Base-by-base conservation (phyloP, 2,113 vertebrate genomes). In the Podocnemis expansa region DNA sequence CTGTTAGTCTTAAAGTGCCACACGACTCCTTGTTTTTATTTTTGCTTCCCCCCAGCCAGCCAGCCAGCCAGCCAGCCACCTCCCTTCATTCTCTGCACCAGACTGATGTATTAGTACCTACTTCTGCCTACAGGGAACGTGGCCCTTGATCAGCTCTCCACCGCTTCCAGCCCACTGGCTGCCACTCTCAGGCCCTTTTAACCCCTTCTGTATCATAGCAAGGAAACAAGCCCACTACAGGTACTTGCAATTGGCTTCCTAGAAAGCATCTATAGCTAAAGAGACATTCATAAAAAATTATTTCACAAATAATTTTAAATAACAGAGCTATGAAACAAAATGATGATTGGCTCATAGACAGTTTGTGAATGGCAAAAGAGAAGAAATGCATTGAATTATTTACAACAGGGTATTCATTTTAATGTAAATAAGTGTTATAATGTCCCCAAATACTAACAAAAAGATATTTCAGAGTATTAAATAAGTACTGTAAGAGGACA, bases 361-460 rank as follows among this genome's bases (percentile, higher is more conserved):
- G 11, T 43, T 75, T 38, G 17, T 13, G 5, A 55, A 79, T 38
- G 43, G 17, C 49, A 4, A 19, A 38, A 38, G n/a, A 73, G 21
- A 38, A 73, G 34, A 58, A 84, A 95, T 41, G 47, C 78, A 93
- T 90, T 90, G 13, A 41, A 88, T 92, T 86, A 87, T 88, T 80
- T 87, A 63, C 38, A 75, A 51, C 52, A 38, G 90, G 88, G 45
- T 58, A 75, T 54, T 90, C 17, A 41, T 91, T 67, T 83, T 24
- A 45, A 86, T 75, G 67, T 90, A 93, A 47, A 94, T 92, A 70
- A 38, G 21, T 63, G 79, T 70, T 38, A 56, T 84, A 80, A 94
- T 93, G 78, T 2, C 75, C 75, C 78, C 78, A 87, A 76, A 82
- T 78, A 75, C 54, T 24, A 38, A 43, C 38, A 43, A 58, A 45